A percentile compares a stretch with the other conserved stretches of the same genome.
Evolutionary conservation across 2,888 invertebrate genomes (phyloP).

Genomic region (Nomada flava): DNA sequence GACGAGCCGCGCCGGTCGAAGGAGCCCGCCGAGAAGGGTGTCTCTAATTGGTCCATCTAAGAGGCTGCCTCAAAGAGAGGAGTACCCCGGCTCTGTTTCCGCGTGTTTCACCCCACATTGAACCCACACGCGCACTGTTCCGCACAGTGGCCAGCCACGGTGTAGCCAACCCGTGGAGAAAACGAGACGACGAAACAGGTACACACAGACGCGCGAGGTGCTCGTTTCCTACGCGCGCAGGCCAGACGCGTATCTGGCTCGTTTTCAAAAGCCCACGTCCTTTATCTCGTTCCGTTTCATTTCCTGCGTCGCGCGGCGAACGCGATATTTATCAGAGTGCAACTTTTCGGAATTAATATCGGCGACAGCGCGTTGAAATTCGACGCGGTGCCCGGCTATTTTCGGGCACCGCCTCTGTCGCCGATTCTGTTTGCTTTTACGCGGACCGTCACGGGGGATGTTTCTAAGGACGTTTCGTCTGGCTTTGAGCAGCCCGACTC

Average conservation of each 20-base stretch:
- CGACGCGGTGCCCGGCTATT: slow-evolving; percentile 31
- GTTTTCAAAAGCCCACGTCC: slow-evolving; percentile 42
- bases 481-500: neutral
- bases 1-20: slow-evolving; percentile 41
- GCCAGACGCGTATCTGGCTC: slow-evolving; percentile 49
- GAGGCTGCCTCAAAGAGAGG: slow-evolving; percentile 74
- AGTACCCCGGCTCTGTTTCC: slow-evolving; percentile 57
- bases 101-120: neutral
- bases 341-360: slow-evolving; percentile 52
- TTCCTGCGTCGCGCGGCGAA: slow-evolving; percentile 23
- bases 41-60: slow-evolving; percentile 79
- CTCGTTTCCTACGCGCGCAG: slow-evolving; percentile 10
- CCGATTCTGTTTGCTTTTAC: slow-evolving; percentile 16
- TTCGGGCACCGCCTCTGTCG: neutral
- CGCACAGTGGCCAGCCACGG: neutral
- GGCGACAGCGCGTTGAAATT: slow-evolving; percentile 43
- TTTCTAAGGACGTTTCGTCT: neutral
- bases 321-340: slow-evolving; percentile 42
- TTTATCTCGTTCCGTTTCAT: slow-evolving; percentile 55
- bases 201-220: neutral
- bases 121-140: neutral
- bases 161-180: neutral
- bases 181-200: neutral
- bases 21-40: slow-evolving; percentile 66
- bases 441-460: slow-evolving; percentile 1